Conservation (phyloP, 2,888 invertebrate species). For the Ryuthela nishihirai region DNA sequence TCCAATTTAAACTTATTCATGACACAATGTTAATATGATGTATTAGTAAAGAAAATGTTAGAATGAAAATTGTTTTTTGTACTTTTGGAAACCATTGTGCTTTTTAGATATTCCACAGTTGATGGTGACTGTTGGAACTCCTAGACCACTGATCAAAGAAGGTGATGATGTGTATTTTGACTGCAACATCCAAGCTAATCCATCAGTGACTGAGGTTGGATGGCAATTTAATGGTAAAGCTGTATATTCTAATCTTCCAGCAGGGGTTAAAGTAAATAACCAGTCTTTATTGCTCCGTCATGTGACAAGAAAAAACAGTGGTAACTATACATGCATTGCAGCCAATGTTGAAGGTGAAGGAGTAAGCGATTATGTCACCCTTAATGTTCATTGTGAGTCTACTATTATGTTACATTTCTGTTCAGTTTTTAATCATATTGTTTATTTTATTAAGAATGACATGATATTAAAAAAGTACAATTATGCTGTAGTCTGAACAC, state of each 20-base stretch:
- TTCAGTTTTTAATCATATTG: too few relatives aligned
- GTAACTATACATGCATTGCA: slow-evolving; percentile 43
- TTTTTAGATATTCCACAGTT: slow-evolving; percentile 77
- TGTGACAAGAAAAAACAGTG: slow-evolving; percentile 41
- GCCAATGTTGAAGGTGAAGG: slow-evolving; percentile 43
- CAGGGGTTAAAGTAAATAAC: slow-evolving; percentile 43
- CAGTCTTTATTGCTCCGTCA: slow-evolving; percentile 43
- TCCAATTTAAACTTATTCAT: too few relatives aligned
- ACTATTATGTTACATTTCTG: too few relatives aligned
- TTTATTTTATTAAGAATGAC: too few relatives aligned
- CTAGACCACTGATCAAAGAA: slow-evolving; percentile 80
- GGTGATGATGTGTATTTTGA: slow-evolving; percentile 90
- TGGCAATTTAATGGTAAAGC: slow-evolving; percentile 57
- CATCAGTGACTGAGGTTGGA: slow-evolving; percentile 73
- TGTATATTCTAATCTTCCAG: slow-evolving; percentile 32
- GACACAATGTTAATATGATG: too few relatives aligned
- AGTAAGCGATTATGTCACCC: slow-evolving; percentile 41
- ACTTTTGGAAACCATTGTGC: background rate
- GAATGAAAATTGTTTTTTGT: background rate
- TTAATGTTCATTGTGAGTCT: slow-evolving; percentile 43
- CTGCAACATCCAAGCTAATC: slow-evolving; percentile 85
- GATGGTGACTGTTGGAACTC: slow-evolving; percentile 70
- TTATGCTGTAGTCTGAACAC: too few relatives aligned
- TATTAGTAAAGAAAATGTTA: too few relatives aligned
- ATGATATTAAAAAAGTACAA: too few relatives aligned